phyloP scores from a whole-genome alignment of 2,888 invertebrate species.

The Trachelus troglodyta region DNA sequence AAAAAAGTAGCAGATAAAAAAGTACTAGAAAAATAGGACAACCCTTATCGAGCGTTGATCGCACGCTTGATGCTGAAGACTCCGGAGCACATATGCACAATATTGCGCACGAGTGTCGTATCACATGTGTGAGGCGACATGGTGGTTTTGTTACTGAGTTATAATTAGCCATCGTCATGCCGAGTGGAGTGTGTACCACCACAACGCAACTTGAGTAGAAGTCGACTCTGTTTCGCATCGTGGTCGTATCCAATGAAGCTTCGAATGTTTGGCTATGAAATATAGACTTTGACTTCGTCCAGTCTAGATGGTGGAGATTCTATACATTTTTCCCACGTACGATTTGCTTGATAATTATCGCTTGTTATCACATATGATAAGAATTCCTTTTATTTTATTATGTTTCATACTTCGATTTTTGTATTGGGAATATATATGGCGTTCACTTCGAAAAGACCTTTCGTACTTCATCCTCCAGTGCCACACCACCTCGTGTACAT shows the following conservation, averaged over 20 bases:
- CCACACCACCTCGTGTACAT: neutral
- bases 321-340: neutral
- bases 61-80: neutral
- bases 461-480: neutral
- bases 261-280: neutral
- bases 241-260: neutral
- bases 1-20: neutral
- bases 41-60: neutral
- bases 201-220: neutral
- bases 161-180: slow-evolving; percentile 51
- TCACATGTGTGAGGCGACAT: slow-evolving; percentile 40
- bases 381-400: neutral
- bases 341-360: neutral
- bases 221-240: neutral
- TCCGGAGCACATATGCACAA: neutral
- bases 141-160: slow-evolving; percentile 48
- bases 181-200: slow-evolving; percentile 16
- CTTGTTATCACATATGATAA: neutral
- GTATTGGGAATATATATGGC: neutral
- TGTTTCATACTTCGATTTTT: neutral
- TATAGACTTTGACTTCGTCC: neutral
- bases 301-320: neutral
- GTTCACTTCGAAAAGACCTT: neutral
- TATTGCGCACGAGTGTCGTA: slow-evolving; percentile 28
- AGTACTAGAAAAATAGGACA: neutral